Percentiles rank a stretch among this genome's conserved stretches.
These are phyloP conservation scores for Brachycybe producta DNA, from an alignment of 2,888 invertebrate species.

Conservation along the genomic window DNA sequence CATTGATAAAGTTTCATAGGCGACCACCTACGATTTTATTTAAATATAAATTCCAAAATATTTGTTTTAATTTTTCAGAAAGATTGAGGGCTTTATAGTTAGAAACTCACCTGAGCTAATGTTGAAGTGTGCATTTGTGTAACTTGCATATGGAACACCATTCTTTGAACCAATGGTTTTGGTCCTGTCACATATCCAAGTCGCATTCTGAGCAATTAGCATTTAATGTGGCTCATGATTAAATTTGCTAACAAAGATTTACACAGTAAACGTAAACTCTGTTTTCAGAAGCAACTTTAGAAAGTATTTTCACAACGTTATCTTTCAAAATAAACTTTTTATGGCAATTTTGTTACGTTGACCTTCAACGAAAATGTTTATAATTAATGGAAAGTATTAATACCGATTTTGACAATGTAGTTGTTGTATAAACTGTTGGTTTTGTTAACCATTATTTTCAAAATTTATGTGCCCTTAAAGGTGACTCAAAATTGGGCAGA, in stretches of 20 bases:
- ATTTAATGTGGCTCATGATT: background rate
- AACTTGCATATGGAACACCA: conserved; percentile 58
- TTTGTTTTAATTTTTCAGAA: background rate
- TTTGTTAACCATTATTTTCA: no score
- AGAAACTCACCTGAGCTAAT: conserved; percentile 46
- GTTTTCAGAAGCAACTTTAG: no score
- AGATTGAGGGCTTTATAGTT: background rate
- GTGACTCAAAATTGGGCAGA: no score
- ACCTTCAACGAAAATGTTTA: no score
- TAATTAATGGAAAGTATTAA: no score
- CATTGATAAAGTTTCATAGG: background rate
- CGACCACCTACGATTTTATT: conserved; percentile 1
- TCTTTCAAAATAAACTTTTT: no score
- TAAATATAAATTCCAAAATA: background rate
- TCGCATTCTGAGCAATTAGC: conserved; percentile 46
- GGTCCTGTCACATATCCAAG: conserved; percentile 62
- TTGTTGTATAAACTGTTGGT: no score
- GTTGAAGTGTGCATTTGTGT: conserved; percentile 50
- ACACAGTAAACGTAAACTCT: background rate
- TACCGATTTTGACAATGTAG: no score
- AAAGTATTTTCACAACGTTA: no score
- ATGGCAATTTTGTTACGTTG: no score
- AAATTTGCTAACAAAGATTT: background rate
- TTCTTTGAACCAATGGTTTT: conserved; percentile 44
- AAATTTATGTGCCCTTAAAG: no score